Evolutionary conservation across 1,140 invertebrate species (phyloP), one percentile per base, ranked within the genome.

Genomic region (Aphidius ervi): DNA sequence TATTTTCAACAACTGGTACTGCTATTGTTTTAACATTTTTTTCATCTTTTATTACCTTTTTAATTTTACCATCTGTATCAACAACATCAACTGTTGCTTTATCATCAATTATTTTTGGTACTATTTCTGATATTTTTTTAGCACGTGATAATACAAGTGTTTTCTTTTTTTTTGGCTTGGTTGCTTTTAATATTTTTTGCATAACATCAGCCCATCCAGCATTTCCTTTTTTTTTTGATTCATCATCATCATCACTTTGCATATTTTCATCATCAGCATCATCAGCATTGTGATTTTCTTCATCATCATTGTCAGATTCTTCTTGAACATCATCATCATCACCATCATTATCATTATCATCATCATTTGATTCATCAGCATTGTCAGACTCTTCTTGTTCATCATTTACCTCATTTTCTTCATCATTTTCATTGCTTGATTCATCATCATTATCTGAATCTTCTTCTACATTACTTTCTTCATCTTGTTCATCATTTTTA

Each of bases 121-220:
- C 57, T 10, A 78, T 67, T 60, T 86, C 84, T 42, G 78, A 83
- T 61, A 88, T 71, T 71, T 87, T 88, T 70, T 89, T 91, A 5
- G 88, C 88, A 75, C 86, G 86, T 5, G 88, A 88, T 56, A 94
- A 72, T 5, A 92, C 87, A 59, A 90, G 70, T 1, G 84, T 84
- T 71, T 88, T 88, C 67, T 90, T 90, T 46, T 83, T 82, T 78
- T 89, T 88, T 3, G 89, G 88, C 72, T 90, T 89, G 47, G 83
- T 87, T 31, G 86, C 84, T 52, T 84, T 83, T 40, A 93, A 77
- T 70, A 93, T 89, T 78, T 90, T 89, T 47, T 84, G 81, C 74
- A 90, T 83, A 5, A 85, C 87, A 76, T 89, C 85, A 49, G 87
- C 88, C 88, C 83, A 83, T 2, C 82, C 82, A 42, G 69, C 60